Evolutionary conservation across 2,888 invertebrate genomes (phyloP).

Genomic region (Scaeva pyrastri): DNA sequence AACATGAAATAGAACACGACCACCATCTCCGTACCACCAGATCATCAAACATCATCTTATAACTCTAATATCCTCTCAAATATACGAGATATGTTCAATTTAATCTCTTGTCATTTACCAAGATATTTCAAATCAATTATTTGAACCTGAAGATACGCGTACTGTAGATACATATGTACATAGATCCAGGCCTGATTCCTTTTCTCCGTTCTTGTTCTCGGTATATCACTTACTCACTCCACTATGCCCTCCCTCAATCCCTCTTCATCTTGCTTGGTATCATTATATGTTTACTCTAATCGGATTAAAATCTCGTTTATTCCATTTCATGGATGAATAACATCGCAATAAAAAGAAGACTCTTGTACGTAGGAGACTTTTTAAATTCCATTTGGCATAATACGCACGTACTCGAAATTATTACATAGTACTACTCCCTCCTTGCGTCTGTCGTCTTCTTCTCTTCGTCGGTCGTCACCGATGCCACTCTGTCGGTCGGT

Average conservation of each 20-base stretch:
- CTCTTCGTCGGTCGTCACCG: not conserved
- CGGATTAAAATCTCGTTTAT: slow-evolving; percentile 71
- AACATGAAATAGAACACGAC: slow-evolving; percentile 7
- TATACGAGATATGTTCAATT: slow-evolving; percentile 51
- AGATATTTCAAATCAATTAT: slow-evolving; percentile 69
- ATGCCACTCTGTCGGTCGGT: not conserved
- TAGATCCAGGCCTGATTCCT: slow-evolving; percentile 4
- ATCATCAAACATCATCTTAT: slow-evolving; percentile 29
- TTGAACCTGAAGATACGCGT: slow-evolving; percentile 9
- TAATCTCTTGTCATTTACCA: slow-evolving; percentile 70
- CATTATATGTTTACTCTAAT: slow-evolving; percentile 48
- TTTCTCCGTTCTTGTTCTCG: not conserved
- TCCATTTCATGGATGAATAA: slow-evolving; percentile 71
- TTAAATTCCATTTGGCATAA: slow-evolving; percentile 35
- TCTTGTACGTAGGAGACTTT: slow-evolving; percentile 30
- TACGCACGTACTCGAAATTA: slow-evolving; percentile 54
- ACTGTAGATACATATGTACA: no score
- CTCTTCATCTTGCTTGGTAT: not conserved
- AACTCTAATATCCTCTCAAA: slow-evolving; percentile 31
- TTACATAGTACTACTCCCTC: not conserved
- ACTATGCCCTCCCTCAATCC: not conserved
- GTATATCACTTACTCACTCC: not conserved
- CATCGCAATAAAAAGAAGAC: slow-evolving; percentile 37
- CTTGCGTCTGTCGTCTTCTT: not conserved
- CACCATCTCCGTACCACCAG: no score